Evolutionary conservation across 2,797 vertebrate genomes (phyloP).

Genomic region (Apogon hyalosoma): DNA sequence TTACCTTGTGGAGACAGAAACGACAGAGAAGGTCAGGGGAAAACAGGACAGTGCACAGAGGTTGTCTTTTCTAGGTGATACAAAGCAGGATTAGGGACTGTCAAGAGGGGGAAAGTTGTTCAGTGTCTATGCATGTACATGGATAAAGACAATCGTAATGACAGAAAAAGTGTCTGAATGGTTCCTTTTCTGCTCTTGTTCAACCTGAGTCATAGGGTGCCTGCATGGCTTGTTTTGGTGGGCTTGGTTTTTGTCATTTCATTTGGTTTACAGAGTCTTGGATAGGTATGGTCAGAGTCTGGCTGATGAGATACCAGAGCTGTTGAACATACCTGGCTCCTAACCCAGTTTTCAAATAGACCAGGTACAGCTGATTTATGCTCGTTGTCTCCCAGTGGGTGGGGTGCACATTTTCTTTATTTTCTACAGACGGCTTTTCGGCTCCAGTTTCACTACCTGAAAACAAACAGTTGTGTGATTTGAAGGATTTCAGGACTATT

Average conservation of each 20-base stretch:
- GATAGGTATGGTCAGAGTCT: slow-evolving; percentile 33
- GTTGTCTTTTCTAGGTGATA: slow-evolving; percentile 50
- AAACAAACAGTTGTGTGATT: slow-evolving; percentile 26
- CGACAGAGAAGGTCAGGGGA: slow-evolving; percentile 37
- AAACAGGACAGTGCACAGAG: slow-evolving; percentile 37
- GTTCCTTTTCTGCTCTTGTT: neutral
- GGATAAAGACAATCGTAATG: slow-evolving; percentile 3
- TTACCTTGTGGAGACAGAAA: slow-evolving; percentile 67
- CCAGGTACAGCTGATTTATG: slow-evolving; percentile 44
- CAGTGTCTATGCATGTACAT: neutral
- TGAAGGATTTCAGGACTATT: slow-evolving; percentile 34
- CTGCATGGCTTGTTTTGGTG: slow-evolving; percentile 44
- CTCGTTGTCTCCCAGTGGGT: slow-evolving; percentile 16
- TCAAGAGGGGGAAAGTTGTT: slow-evolving; percentile 11
- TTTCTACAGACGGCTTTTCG: slow-evolving; percentile 17
- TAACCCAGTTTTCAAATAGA: slow-evolving; percentile 53
- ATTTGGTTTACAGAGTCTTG: slow-evolving; percentile 30
- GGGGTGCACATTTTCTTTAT: slow-evolving; percentile 28
- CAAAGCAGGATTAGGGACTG: slow-evolving; percentile 47
- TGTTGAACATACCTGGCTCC: slow-evolving; percentile 66
- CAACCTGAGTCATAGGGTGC: slow-evolving; percentile 23
- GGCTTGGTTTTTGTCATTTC: slow-evolving; percentile 48
- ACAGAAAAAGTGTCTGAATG: neutral
- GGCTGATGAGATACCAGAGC: slow-evolving; percentile 63
- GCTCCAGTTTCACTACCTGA: slow-evolving; percentile 29